Percentiles rank a stretch among this genome's conserved stretches.
phyloP scores from a whole-genome alignment of 1,140 invertebrate genomes.

The Drosophila pectinifera region DNA sequence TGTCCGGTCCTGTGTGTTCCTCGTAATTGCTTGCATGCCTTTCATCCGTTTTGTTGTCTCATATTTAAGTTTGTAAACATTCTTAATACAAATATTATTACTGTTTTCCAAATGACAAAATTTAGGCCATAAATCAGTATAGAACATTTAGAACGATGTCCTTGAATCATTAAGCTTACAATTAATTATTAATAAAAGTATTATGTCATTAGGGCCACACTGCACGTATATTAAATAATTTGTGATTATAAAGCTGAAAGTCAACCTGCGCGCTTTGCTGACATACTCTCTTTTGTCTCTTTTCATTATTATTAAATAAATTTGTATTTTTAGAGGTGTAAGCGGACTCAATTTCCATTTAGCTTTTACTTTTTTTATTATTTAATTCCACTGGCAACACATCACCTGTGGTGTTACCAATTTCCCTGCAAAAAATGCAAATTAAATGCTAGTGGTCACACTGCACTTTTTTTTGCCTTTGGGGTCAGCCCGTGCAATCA shows the following conservation, averaged over 20 bases:
- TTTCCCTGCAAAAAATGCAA: neutral
- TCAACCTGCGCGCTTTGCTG: too few relatives aligned
- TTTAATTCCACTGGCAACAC: neutral
- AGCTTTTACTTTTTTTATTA: neutral
- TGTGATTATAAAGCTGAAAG: neutral
- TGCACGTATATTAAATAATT: neutral
- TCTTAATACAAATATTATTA: too few relatives aligned
- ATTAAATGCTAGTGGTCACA: neutral
- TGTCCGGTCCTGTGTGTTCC: neutral
- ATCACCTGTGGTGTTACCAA: neutral
- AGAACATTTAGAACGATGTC: too few relatives aligned
- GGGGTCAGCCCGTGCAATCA: slow-evolving; percentile 37
- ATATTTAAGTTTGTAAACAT: slow-evolving; percentile 3
- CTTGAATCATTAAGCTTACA: too few relatives aligned
- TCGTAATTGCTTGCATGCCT: neutral
- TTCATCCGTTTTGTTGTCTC: neutral
- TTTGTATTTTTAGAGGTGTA: neutral
- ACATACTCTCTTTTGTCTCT: too few relatives aligned
- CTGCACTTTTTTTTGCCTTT: slow-evolving; percentile 31
- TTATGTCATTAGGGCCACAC: too few relatives aligned
- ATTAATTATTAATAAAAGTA: too few relatives aligned
- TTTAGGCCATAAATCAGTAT: too few relatives aligned
- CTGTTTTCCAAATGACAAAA: too few relatives aligned
- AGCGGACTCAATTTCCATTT: neutral
- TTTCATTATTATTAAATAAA: neutral